Evolutionary conservation across 2,113 vertebrate species (phyloP), one percentile per base, ranked within the genome.

Genomic region (Platysternon megacephalum): DNA sequence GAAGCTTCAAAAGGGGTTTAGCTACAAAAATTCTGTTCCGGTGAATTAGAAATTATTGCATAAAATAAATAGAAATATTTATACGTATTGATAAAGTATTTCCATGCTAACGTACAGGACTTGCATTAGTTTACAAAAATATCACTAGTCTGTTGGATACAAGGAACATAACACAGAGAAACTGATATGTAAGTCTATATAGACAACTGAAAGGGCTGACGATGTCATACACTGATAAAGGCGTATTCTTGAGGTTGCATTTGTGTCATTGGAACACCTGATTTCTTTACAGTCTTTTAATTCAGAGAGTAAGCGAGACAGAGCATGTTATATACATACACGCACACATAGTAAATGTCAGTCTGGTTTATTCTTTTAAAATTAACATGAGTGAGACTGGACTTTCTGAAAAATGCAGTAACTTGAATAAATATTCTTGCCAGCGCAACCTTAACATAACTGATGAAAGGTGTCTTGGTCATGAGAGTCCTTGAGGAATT

Each of bases 361-460:
- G 82, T 87, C 89, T 96, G 95, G 82, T 95, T 96, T 97, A 95
- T 96, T 95, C 49, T 85, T 90, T 93, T 48, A 89, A 32, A 86
- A 92, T 90, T 88, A 91, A 93, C 95, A 72, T 84, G 84, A 87
- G 32, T 95, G 88, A 84, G 84, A 89, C 55, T 96, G 79, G 88
- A 90, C 91, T 84, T 94, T 96, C 95, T 97, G 94, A 93, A 53
- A 96, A 97, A 97, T 82, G n/a, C 96, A 95, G 97, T 97, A 96
- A 82, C 68, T n/a, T 52, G 9, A 2, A 58, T 90, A 89, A 89
- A 93, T 93, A 46, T 94, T 94, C 84, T 96, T 93, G 79, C 92
- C 95, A 97, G 1, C 84, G 65, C 91, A 85, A 68, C 89, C 72
- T 94, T 86, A 92, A 88, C 78, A 24, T 93, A 97, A 96, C 93